phyloP scores from a whole-genome alignment of 2,797 vertebrate species.

The Odontamblyopus lacepedii region DNA sequence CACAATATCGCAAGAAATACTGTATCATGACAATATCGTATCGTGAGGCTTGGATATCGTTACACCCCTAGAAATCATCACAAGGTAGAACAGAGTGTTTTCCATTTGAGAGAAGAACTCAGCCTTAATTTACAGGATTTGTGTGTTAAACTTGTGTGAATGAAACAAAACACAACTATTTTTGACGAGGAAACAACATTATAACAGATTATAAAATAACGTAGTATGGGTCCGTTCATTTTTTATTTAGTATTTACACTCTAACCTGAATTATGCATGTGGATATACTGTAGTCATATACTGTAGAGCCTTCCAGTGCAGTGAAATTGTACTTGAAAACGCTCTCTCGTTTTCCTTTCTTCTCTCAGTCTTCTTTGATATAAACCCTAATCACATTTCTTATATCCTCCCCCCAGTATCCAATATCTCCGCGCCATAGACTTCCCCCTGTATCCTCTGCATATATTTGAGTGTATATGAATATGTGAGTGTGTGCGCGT shows the following conservation, averaged over 20 bases:
- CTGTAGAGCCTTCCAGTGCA: background rate
- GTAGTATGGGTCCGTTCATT: no score
- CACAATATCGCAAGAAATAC: no score
- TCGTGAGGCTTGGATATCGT: no score
- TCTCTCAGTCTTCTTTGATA: conserved; percentile 5
- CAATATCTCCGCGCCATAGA: conserved; percentile 19
- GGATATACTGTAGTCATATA: background rate
- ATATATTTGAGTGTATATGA: conserved; percentile 11
- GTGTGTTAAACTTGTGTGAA: no score
- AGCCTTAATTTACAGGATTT: no score
- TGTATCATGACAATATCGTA: no score
- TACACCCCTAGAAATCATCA: no score
- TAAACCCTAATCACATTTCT: conserved; percentile 6
- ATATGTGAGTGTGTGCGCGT: conserved; percentile 16
- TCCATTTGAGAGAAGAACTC: no score
- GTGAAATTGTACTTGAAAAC: background rate
- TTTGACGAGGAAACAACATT: no score
- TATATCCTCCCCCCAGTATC: conserved; percentile 20
- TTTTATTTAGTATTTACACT: background rate
- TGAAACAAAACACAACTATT: no score
- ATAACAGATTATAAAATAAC: no score
- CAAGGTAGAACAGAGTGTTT: no score
- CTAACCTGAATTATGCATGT: background rate
- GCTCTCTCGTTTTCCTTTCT: background rate
- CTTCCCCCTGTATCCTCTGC: conserved; percentile 12